Conservation (phyloP, 2,113 vertebrate genomes). For the Brachionichthys hirsutus region DNA sequence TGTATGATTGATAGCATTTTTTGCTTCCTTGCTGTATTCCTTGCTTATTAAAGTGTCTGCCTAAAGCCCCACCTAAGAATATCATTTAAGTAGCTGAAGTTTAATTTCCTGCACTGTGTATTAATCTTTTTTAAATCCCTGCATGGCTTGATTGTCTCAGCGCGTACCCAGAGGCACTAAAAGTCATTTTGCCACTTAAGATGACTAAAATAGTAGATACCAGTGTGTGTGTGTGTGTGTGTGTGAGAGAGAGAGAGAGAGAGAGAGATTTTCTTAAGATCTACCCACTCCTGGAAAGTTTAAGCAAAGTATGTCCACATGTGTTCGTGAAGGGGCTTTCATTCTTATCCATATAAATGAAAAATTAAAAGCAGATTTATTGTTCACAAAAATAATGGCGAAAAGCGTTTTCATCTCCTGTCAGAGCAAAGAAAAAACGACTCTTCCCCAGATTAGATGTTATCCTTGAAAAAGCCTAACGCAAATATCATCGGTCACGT, state of each 20-base stretch:
- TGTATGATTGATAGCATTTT: slow-evolving; percentile 76
- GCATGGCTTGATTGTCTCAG: slow-evolving; percentile 75
- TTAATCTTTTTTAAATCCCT: slow-evolving; percentile 75
- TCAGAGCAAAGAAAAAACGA: slow-evolving; percentile 32
- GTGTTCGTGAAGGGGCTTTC: slow-evolving; percentile 16
- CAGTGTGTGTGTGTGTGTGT: slow-evolving; percentile 7
- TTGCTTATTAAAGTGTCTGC: slow-evolving; percentile 75
- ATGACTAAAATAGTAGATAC: slow-evolving; percentile 62
- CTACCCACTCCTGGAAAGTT: slow-evolving; percentile 28
- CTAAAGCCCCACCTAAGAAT: slow-evolving; percentile 74
- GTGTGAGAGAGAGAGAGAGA: slow-evolving; percentile 30
- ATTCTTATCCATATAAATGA: slow-evolving; percentile 16
- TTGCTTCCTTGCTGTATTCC: slow-evolving; percentile 61
- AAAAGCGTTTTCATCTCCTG: slow-evolving; percentile 12
- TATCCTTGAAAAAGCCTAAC: slow-evolving; percentile 21
- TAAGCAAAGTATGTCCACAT: slow-evolving; percentile 30
- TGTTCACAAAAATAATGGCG: slow-evolving; percentile 13
- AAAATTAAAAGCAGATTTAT: background rate
- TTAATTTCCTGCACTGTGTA: slow-evolving; percentile 81
- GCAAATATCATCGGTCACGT: slow-evolving; percentile 46
- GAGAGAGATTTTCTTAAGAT: slow-evolving; percentile 1
- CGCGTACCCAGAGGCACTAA: slow-evolving; percentile 67
- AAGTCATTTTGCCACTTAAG: slow-evolving; percentile 70
- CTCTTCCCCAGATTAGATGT: slow-evolving; percentile 5
- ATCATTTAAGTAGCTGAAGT: slow-evolving; percentile 74